Evolutionary conservation across 1,140 invertebrate species (phyloP).

Genomic region (Caenorhabditis briggsae): DNA sequence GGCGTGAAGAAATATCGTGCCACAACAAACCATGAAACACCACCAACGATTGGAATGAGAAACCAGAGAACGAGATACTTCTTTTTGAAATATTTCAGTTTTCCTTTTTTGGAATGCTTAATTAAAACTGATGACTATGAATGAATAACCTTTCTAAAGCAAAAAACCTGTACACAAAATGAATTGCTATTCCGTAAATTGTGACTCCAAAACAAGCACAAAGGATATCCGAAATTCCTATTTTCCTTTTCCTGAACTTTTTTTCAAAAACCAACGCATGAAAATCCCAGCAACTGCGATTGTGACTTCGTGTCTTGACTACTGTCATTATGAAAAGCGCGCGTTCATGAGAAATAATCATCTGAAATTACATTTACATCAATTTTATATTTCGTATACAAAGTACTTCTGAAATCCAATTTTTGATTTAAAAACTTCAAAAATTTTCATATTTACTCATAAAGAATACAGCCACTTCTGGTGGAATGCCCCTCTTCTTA

Average conservation of each 20-base stretch:
- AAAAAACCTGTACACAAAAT: slow-evolving; percentile 18
- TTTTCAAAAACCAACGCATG: neutral
- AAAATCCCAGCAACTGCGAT: neutral
- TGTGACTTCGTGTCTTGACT: neutral
- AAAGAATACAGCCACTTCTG: neutral
- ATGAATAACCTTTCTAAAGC: neutral
- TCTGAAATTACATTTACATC: neutral
- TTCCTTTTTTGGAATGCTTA: neutral
- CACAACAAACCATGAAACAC: neutral
- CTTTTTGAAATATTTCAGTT: neutral
- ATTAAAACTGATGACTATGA: neutral
- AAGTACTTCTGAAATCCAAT: neutral
- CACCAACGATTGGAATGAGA: neutral
- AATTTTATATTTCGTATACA: neutral
- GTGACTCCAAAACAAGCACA: neutral
- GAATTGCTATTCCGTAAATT: neutral
- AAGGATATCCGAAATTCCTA: neutral
- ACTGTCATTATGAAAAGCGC: neutral
- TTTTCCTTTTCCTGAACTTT: neutral
- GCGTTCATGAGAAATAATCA: neutral
- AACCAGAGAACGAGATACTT: neutral
- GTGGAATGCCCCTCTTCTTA: neutral
- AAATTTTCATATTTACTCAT: neutral
- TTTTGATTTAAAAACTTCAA: no score
- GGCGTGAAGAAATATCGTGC: neutral